Base-by-base conservation (phyloP, 2,797 vertebrate genomes). In the Ispidina picta region DNA sequence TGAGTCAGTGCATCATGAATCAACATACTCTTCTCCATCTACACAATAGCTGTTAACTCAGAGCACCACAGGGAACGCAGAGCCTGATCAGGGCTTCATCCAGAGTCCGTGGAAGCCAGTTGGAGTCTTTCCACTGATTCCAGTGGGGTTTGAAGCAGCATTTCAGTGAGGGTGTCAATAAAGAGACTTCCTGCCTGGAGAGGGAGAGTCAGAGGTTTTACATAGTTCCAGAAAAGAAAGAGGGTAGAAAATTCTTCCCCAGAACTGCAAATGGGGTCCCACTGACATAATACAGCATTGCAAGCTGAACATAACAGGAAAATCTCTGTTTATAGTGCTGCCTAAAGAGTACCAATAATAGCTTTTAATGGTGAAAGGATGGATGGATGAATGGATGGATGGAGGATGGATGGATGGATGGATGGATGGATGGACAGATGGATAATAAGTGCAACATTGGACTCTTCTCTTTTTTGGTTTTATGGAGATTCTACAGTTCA, bases 1-100 rank as follows among this genome's bases (percentile, higher is more conserved):
- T 95, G 91, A 95, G 81, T 95, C 88, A 95, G 60, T 76, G 83
- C 4, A 0, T 80, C 86, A 66, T 71, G 69, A 95, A 84, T 92
- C 89, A 72, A 84, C 66, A 10, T 13, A 25, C 51, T 71, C 71
- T 19, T 12, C 71, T 86, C 41, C 43, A 49, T 16, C 51, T 44
- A 7, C 81, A 95, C 92, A 94, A 90, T 60, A 68, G 68, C 41
- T 84, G 66, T 41, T 71, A 86, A 71, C 86, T 74, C 83, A 77
- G 17, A 83, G 75, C 90, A 72, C 93, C 2, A 2, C 66, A 80
- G 89, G 83, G 83, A 79, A 19, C 2, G 9, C 26, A 76, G 80
- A 29, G 84, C 23, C 65, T 92, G 86, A 23, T 49, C 78, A 72
- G 58, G 51, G 58, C 72, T 83, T 73, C 62, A 44, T 77, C 89